phyloP scores from a whole-genome alignment of 2,797 vertebrate species.

The Numenius phaeopus region DNA sequence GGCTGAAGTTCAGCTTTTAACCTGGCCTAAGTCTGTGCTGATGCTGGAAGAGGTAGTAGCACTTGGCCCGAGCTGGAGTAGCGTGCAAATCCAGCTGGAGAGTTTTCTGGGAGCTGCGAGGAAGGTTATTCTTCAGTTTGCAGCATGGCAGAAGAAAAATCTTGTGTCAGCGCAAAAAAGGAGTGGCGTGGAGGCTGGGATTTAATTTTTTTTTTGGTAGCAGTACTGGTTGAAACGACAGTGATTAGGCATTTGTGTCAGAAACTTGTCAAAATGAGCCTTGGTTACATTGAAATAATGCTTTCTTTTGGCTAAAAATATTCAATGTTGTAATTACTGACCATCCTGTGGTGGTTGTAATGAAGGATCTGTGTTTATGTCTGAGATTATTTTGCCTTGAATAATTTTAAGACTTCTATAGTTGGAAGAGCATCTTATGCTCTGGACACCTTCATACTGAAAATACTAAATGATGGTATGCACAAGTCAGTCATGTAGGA shows the following conservation, averaged over 20 bases:
- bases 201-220: not conserved
- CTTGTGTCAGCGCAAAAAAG: not conserved
- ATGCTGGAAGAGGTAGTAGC: not conserved
- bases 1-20: conserved; percentile 28
- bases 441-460: not conserved
- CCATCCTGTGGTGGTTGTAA: not conserved
- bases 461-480: not conserved
- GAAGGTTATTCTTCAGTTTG: not conserved
- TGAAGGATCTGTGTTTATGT: not conserved
- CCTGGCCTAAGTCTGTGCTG: not conserved
- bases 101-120: not conserved
- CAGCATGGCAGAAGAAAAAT: not conserved
- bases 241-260: not conserved
- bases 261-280: not conserved
- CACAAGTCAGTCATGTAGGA: not conserved
- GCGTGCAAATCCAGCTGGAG: not conserved
- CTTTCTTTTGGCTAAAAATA: not conserved
- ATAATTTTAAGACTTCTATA: not conserved
- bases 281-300: not conserved
- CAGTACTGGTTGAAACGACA: not conserved
- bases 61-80: not conserved
- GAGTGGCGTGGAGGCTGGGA: not conserved
- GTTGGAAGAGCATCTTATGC: not conserved
- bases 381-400: not conserved
- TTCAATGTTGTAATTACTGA: not conserved